phyloP scores from a whole-genome alignment of 2,113 vertebrate genomes.

The Microcebus griseorufus region DNA sequence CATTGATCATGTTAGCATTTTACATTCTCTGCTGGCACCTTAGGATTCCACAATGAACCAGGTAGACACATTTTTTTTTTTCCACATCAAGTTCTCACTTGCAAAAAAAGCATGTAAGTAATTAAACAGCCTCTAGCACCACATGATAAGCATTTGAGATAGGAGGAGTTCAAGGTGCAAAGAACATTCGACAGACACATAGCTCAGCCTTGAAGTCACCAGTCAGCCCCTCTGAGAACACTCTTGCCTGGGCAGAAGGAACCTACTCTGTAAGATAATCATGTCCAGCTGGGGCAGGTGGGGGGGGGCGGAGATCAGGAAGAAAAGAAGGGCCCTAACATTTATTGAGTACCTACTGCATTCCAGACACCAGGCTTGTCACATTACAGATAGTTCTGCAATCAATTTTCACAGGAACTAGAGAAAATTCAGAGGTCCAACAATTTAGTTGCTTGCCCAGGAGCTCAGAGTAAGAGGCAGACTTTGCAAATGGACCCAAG shows the following conservation, averaged over 20 bases:
- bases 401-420: neutral
- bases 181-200: neutral
- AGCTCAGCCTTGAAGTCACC: neutral
- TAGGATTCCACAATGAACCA: neutral
- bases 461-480: neutral
- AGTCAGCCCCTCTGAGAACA: neutral
- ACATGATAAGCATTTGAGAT: neutral
- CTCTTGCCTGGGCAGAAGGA: neutral
- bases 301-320: neutral
- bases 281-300: neutral
- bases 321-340: neutral
- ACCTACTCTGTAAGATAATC: neutral
- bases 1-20: neutral
- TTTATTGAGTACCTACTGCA: neutral
- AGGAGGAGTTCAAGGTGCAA: constrained; percentile 46
- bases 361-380: neutral
- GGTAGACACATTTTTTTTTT: neutral
- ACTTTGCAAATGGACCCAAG: neutral
- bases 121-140: neutral
- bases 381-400: neutral
- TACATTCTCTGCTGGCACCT: neutral
- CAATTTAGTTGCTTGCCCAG: neutral
- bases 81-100: neutral
- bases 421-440: neutral
- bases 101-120: neutral